These are phyloP conservation scores for Tetrapedia diversipes DNA, from an alignment of 2,888 invertebrate genomes.

Conservation along the genomic window DNA sequence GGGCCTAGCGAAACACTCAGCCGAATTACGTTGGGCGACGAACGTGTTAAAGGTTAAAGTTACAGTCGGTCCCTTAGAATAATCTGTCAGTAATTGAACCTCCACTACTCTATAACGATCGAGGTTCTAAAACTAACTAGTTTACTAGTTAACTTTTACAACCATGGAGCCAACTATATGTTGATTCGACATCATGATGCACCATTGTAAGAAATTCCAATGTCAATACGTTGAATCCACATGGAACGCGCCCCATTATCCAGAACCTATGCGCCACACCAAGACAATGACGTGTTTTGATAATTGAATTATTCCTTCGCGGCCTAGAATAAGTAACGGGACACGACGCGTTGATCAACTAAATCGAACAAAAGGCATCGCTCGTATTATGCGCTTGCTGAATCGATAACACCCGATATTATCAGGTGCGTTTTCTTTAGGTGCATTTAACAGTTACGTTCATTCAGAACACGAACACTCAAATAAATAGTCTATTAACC, in stretches of 20 bases:
- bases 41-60: too few relatives aligned
- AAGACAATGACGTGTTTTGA: slow-evolving; percentile 53
- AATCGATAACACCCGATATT: slow-evolving; percentile 41
- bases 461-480: background rate
- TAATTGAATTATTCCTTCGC: slow-evolving; percentile 34
- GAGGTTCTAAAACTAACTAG: too few relatives aligned
- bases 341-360: slow-evolving; percentile 33
- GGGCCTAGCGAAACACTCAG: too few relatives aligned
- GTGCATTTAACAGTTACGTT: slow-evolving; percentile 24
- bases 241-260: slow-evolving; percentile 5
- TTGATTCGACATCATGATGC: too few relatives aligned
- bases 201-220: background rate
- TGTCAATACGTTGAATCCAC: background rate
- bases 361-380: slow-evolving; percentile 45
- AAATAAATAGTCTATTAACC: too few relatives aligned
- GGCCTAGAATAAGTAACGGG: slow-evolving; percentile 47
- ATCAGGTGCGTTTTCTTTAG: background rate
- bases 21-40: too few relatives aligned
- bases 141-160: too few relatives aligned
- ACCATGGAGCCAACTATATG: too few relatives aligned
- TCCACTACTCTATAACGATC: too few relatives aligned
- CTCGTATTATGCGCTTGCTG: slow-evolving; percentile 31
- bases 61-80: too few relatives aligned
- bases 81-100: too few relatives aligned
- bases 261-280: background rate